Evolutionary conservation across 1,140 invertebrate genomes (phyloP).

Genomic region (Antheraea pernyi): DNA sequence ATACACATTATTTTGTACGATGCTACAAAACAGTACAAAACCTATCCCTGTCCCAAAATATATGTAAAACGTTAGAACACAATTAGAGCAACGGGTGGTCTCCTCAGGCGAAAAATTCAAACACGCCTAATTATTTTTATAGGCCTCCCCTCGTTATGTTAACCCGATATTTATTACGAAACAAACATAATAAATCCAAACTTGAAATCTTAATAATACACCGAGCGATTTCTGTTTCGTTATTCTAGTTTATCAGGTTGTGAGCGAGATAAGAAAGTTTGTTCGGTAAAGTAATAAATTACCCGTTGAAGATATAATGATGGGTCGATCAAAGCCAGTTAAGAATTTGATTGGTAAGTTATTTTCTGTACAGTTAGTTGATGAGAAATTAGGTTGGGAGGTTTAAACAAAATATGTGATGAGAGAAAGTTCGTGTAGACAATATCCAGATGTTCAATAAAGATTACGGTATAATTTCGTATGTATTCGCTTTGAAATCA

Average conservation of each 20-base stretch:
- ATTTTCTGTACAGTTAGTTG: not conserved
- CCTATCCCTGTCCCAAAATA: not conserved
- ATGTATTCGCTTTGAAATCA: not conserved
- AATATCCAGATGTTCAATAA: not conserved
- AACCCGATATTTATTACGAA: constrained; percentile 53
- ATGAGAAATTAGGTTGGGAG: not conserved
- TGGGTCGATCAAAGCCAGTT: constrained; percentile 12
- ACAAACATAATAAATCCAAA: constrained; percentile 50
- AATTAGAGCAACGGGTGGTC: constrained; percentile 31
- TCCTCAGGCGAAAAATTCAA: constrained; percentile 41
- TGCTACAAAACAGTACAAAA: not conserved
- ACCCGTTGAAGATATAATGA: constrained; percentile 18
- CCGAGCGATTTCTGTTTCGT: constrained; percentile 16
- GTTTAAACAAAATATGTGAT: not conserved
- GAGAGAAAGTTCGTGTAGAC: not conserved
- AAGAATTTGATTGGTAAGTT: constrained; percentile 8
- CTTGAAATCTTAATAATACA: constrained; percentile 39
- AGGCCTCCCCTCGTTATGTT: constrained; percentile 37
- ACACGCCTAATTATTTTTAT: constrained; percentile 50
- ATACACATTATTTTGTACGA: too few relatives aligned
- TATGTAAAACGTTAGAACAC: not conserved
- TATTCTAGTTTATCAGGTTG: constrained; percentile 15
- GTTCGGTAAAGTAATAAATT: constrained; percentile 15
- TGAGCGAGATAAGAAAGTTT: constrained; percentile 14
- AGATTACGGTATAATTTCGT: not conserved